A percentile compares a stretch with the other conserved stretches of the same genome.
These are phyloP conservation scores for Furcula furcula DNA, from an alignment of 2,888 invertebrate species.

Conservation along the genomic window DNA sequence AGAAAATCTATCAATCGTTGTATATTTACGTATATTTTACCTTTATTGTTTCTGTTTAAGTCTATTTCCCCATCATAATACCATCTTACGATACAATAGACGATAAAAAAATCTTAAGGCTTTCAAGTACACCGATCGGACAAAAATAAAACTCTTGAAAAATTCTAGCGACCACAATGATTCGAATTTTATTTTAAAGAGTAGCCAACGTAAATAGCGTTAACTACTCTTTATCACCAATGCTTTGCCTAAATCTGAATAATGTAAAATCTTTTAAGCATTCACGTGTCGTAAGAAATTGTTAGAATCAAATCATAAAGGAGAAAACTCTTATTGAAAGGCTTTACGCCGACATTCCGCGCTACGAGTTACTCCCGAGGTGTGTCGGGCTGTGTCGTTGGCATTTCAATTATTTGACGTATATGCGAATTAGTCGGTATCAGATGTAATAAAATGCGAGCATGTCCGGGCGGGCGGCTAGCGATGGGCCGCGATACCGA, in stretches of 20 bases:
- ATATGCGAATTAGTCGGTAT: constrained; percentile 74
- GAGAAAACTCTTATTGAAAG: constrained; percentile 40
- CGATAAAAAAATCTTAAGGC: constrained; percentile 16
- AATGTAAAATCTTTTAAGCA: constrained; percentile 22
- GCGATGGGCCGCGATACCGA: constrained; percentile 39
- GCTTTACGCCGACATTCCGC: constrained; percentile 46
- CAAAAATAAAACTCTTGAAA: constrained; percentile 17
- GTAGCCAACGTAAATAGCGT: constrained; percentile 24
- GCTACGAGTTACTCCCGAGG: constrained; percentile 25
- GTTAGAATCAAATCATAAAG: constrained; percentile 37
- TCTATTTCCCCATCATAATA: constrained; percentile 9
- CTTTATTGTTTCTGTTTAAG: constrained; percentile 15
- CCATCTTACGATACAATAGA: constrained; percentile 12
- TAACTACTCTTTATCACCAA: constrained; percentile 25
- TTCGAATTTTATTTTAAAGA: constrained; percentile 23
- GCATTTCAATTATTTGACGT: constrained; percentile 71
- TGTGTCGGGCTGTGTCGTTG: constrained; percentile 27
- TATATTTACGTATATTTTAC: constrained; percentile 11
- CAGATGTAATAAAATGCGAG: constrained; percentile 77
- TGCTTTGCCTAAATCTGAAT: constrained; percentile 20
- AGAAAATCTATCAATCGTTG: constrained; percentile 1
- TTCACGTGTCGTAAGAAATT: constrained; percentile 28
- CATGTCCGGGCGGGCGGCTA: constrained; percentile 45
- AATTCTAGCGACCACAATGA: constrained; percentile 27
- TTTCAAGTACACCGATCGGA: constrained; percentile 18